Percentiles rank a stretch among this genome's conserved stretches.
These are phyloP conservation scores for Cheirogaleus medius DNA, from an alignment of 2,113 vertebrate genomes.

Conservation along the genomic window DNA sequence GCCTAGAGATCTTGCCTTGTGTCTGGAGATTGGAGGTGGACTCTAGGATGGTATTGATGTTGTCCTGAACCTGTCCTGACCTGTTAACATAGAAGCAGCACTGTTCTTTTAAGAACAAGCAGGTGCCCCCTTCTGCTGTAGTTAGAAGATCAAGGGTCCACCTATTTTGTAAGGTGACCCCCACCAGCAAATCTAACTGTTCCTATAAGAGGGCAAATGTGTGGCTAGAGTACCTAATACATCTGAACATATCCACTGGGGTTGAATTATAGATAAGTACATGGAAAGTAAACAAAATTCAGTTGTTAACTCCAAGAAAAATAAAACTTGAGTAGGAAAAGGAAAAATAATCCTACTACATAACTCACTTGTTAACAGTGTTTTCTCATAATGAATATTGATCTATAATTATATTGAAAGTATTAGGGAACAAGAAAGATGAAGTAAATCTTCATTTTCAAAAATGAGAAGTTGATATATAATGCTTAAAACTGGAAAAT, in stretches of 20 bases:
- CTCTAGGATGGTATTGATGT: too few species aligned
- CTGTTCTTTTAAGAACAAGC: too few species aligned
- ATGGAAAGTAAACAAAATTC: constrained; percentile 22
- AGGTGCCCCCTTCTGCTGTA: too few species aligned
- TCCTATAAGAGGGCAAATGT: too few species aligned
- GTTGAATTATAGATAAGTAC: not conserved
- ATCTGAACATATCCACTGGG: not conserved
- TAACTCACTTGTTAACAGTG: not conserved
- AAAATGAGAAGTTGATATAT: not conserved
- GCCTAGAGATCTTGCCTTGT: too few species aligned
- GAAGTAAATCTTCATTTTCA: constrained; percentile 23
- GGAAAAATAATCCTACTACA: not conserved
- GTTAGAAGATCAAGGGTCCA: too few species aligned
- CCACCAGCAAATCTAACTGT: too few species aligned
- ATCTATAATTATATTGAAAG: not conserved
- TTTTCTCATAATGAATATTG: constrained; percentile 27
- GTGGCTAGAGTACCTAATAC: not conserved
- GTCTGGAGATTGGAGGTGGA: too few species aligned
- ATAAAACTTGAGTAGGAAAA: not conserved
- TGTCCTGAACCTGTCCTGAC: too few species aligned
- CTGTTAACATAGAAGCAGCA: too few species aligned
- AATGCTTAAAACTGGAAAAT: constrained; percentile 28
- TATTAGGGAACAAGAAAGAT: not conserved
- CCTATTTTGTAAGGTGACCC: too few species aligned
- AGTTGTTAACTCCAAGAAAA: not conserved